Conservation (phyloP, 2,113 vertebrate species). For the Anoura caudifer region DNA sequence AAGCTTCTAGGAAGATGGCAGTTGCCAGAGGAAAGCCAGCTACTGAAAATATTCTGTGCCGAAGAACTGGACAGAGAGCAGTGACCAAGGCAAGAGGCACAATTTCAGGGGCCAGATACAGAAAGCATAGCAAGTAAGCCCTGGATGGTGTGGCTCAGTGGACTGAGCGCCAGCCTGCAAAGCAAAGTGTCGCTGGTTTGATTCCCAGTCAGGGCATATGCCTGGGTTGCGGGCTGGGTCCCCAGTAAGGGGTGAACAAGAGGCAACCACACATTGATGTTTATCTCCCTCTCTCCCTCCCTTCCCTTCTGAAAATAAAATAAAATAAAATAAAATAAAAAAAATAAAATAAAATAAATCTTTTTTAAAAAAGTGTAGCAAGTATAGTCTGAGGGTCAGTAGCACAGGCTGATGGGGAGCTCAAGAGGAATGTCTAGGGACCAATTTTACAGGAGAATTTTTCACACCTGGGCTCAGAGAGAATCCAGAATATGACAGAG, state of each 20-base stretch:
- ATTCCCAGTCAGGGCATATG: too few species aligned
- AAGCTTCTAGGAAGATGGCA: not conserved
- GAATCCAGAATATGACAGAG: not conserved
- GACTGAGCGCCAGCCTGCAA: too few species aligned
- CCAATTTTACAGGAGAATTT: not conserved
- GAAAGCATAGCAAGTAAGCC: not conserved
- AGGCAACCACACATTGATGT: too few species aligned
- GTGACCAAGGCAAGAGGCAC: not conserved
- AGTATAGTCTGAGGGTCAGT: not conserved
- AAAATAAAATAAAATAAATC: too few species aligned
- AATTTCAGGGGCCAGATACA: not conserved
- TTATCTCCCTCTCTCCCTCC: too few species aligned
- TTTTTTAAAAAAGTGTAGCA: not conserved
- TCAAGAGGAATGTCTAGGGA: not conserved
- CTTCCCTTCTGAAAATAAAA: too few species aligned
- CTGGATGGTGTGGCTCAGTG: too few species aligned
- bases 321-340: too few species aligned
- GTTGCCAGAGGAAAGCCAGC: not conserved
- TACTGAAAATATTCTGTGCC: not conserved
- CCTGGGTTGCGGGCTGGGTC: too few species aligned
- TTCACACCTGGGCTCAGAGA: not conserved
- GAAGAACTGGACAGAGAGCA: not conserved
- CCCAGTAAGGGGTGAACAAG: too few species aligned
- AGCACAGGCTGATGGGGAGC: not conserved
- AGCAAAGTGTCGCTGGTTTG: too few species aligned